phyloP scores from a whole-genome alignment of 2,113 vertebrate species.

The Procavia capensis region DNA sequence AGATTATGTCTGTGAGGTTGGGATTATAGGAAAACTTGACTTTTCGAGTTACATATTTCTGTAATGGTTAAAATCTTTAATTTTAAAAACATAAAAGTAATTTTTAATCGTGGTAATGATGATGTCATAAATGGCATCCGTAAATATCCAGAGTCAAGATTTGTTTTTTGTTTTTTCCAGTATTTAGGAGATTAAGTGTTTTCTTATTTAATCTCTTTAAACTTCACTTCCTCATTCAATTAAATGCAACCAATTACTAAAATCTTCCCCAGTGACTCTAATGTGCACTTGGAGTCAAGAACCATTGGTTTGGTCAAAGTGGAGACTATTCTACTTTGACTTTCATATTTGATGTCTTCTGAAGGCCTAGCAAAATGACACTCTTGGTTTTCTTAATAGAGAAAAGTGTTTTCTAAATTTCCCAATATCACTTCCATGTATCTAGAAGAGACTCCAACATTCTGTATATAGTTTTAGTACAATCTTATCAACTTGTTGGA shows the following conservation, averaged over 20 bases:
- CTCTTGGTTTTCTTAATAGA: background rate
- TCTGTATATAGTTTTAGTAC: background rate
- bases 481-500: background rate
- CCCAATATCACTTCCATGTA: background rate
- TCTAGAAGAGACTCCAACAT: background rate
- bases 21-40: background rate
- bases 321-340: background rate
- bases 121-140: background rate
- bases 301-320: background rate
- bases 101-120: background rate
- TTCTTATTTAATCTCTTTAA: background rate
- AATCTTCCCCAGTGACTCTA: background rate
- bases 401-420: background rate
- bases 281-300: background rate
- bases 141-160: background rate
- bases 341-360: background rate
- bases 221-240: background rate
- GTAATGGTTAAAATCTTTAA: background rate
- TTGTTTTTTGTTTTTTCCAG: background rate
- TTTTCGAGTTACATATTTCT: background rate
- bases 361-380: background rate
- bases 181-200: background rate
- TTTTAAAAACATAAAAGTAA: background rate
- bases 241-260: background rate
- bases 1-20: background rate